Base-by-base conservation (phyloP, 2,113 vertebrate species). In the Daphoenositta chrysoptera region DNA sequence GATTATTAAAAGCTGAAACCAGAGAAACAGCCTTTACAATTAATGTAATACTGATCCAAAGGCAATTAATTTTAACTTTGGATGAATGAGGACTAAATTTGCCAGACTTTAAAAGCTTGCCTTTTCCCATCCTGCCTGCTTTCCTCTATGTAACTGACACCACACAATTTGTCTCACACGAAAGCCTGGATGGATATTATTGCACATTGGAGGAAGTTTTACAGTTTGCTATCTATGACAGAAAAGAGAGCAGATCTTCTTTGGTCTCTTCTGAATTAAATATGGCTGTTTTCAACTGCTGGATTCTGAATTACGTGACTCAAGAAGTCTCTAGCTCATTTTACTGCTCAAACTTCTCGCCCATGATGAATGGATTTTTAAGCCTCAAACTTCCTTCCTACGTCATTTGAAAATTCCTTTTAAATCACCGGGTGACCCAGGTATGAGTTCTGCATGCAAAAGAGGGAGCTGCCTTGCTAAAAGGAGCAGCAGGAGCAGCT, bases 1-100 rank as follows among this genome's bases (percentile, higher is more conserved):
- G 50, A 61, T 90, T 83, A 90, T 94, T 86, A 95, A 89, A 90
- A 90, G 39, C 83, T 86, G 64, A 93, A 95, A 90, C 58, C 44
- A 63, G 71, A 86, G 54, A 83, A 83, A 56, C 35, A 88, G 27
- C 21, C 60, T 73, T 35, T 79, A 58, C 68, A 81, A 61, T 77
- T 66, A 73, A 92, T 3, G 39, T 27, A 80, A 50, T 30, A 57
- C 50, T 47, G 66, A 73, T 93, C 66, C 90, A 93, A 90, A 19
- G 65, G 83, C 63, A 83, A 50, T 92, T 95, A 92, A 95, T 93
- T 87, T 92, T 86, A 83, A 61, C 50, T 90, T 54, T 47, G 35
- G 58, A 88, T 86, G 68, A 95, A 89, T 75, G 68, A 90, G 72
- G 65, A 70, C 3, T 9, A 54, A 54, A 86, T 83, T 54, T 86